A percentile compares a stretch with the other conserved stretches of the same genome.
Conservation (phyloP, 2,888 invertebrate genomes). For the Phengaris arion region DNA sequence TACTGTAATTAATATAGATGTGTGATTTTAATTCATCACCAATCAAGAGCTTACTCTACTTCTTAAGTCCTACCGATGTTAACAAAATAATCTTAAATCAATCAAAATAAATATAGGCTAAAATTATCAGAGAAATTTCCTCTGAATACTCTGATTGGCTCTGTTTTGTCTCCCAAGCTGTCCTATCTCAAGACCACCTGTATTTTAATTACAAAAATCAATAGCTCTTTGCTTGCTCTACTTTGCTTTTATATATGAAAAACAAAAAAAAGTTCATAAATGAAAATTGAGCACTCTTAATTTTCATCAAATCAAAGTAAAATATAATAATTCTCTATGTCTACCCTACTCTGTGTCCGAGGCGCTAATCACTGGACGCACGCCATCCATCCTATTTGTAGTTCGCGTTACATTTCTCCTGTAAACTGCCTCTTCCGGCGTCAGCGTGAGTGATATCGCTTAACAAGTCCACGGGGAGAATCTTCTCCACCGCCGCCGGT, state of each 20-base stretch:
- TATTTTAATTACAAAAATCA: too few species aligned
- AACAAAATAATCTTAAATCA: not conserved
- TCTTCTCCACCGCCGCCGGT: too few species aligned
- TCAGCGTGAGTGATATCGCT: conserved; percentile 64
- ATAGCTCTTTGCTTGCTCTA: too few species aligned
- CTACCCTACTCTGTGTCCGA: conserved; percentile 50
- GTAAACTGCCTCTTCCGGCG: conserved; percentile 70
- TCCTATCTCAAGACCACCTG: too few species aligned
- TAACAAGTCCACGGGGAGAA: conserved; percentile 40
- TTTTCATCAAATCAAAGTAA: too few species aligned
- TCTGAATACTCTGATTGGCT: not conserved
- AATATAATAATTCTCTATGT: conserved; percentile 36
- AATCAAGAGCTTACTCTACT: not conserved
- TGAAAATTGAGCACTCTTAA: too few species aligned
- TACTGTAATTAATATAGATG: not conserved
- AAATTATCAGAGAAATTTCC: too few species aligned
- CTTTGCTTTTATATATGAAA: too few species aligned
- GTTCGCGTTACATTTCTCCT: conserved; percentile 66
- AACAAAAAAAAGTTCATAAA: too few species aligned
- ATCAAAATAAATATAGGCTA: not conserved
- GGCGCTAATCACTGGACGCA: conserved; percentile 69
- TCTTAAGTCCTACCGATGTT: not conserved
- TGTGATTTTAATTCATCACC: not conserved
- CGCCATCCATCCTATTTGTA: conserved; percentile 66
- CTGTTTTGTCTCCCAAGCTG: not conserved